Evolutionary conservation across 37 sponge, comb jelly and placozoan species (phyloP).

Genomic region (Petrosia ficiformis): DNA sequence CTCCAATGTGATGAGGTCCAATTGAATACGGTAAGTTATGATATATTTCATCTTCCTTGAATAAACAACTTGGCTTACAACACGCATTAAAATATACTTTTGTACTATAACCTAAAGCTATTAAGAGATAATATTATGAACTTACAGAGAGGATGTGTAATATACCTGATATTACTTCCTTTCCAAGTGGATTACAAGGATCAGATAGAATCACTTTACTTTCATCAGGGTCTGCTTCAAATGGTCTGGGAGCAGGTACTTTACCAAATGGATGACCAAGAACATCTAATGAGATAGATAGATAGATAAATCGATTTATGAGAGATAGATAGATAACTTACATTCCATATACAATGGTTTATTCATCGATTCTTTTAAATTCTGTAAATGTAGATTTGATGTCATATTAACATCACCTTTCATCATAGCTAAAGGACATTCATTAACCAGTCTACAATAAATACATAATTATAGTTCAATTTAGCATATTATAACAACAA

Average conservation of each 20-base stretch:
- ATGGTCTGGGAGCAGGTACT: conserved; percentile 49
- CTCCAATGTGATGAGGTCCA: conserved; percentile 45
- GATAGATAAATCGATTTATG: too few species aligned
- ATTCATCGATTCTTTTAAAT: conserved; percentile 21
- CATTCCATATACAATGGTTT: conserved; percentile 70
- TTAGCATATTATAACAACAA: too few species aligned
- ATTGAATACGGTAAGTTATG: conserved; percentile 45
- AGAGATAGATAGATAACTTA: conserved; percentile 19
- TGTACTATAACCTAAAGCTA: conserved; percentile 77
- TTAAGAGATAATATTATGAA: background rate
- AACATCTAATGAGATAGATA: conserved; percentile 37
- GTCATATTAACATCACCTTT: background rate
- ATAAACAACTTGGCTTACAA: conserved; percentile 65
- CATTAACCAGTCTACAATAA: conserved; percentile 57
- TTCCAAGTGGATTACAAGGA: conserved; percentile 57
- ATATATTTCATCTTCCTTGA: conserved; percentile 34
- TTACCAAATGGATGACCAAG: conserved; percentile 73
- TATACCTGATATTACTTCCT: conserved; percentile 60
- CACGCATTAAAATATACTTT: conserved; percentile 82
- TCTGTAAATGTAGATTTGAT: conserved; percentile 36
- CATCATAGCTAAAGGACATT: conserved; percentile 56
- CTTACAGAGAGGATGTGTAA: background rate
- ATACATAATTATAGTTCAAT: too few species aligned
- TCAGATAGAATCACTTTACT: conserved; percentile 54
- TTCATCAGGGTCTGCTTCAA: conserved; percentile 36